Evolutionary conservation across 2,888 invertebrate genomes (phyloP).

Genomic region (Diarsia dahlii): DNA sequence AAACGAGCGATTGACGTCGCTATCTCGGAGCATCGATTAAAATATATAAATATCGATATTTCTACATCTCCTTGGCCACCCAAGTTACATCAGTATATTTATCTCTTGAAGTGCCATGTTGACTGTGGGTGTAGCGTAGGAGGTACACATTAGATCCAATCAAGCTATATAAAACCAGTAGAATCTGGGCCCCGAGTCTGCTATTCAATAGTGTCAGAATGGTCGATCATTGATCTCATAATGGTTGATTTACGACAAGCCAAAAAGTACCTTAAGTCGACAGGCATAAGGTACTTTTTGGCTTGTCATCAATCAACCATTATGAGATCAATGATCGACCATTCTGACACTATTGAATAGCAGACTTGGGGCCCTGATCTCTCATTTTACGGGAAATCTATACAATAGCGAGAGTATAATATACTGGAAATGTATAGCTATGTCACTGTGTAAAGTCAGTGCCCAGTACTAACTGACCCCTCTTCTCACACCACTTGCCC

Average conservation of each 20-base stretch:
- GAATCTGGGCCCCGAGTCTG: no score
- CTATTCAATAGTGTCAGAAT: no score
- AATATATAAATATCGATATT: constrained; percentile 62
- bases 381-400: background rate
- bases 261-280: no score
- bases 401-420: background rate
- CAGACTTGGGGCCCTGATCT: no score
- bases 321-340: no score
- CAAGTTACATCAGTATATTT: constrained; percentile 63
- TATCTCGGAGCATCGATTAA: constrained; percentile 66
- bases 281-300: no score
- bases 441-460: background rate
- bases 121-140: constrained; percentile 46
- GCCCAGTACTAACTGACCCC: no score
- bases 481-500: no score
- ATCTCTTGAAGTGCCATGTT: constrained; percentile 43
- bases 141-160: constrained; percentile 1
- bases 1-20: constrained; percentile 62
- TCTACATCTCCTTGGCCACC: constrained; percentile 53
- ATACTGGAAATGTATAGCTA: background rate
- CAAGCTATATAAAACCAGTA: background rate
- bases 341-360: no score
- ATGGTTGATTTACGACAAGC: no score
- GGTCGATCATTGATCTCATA: no score
- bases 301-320: no score